Evolutionary conservation across 1,140 invertebrate genomes (phyloP).

Genomic region (Eriosoma lanigerum): DNA sequence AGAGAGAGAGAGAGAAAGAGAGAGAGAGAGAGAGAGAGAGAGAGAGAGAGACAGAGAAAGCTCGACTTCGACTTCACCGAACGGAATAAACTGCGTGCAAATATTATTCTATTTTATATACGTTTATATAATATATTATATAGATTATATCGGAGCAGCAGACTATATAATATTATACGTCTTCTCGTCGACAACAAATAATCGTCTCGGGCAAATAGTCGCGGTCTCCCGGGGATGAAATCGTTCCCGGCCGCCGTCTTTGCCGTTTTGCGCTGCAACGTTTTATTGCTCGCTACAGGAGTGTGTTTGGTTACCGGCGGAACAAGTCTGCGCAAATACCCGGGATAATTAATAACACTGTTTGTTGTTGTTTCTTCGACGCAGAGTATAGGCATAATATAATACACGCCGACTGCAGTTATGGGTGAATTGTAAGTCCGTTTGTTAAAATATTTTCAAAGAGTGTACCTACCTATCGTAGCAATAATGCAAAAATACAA

Average conservation of each 20-base stretch:
- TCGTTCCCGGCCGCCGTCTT: not conserved
- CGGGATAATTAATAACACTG: slow-evolving; percentile 15
- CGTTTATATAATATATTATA: slow-evolving; percentile 7
- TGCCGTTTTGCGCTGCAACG: too few relatives aligned
- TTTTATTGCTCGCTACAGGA: too few relatives aligned
- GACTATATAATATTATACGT: not conserved
- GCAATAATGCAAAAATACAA: too few relatives aligned
- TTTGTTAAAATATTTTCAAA: too few relatives aligned
- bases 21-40: too few relatives aligned
- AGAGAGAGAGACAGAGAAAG: too few relatives aligned
- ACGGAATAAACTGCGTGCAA: not conserved
- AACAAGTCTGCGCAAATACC: slow-evolving; percentile 8
- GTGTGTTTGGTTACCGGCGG: slow-evolving; percentile 13
- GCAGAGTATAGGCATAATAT: not conserved
- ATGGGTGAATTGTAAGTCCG: too few relatives aligned
- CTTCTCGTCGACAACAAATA: slow-evolving; percentile 35
- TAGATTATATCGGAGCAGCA: not conserved
- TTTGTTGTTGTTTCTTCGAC: slow-evolving; percentile 21
- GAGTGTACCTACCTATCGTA: too few relatives aligned
- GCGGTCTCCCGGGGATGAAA: not conserved
- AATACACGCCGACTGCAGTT: too few relatives aligned
- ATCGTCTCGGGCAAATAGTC: slow-evolving; percentile 12
- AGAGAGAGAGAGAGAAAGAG: too few relatives aligned
- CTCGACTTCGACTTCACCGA: not conserved
- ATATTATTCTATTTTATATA: not conserved